Evolutionary conservation across 2,113 vertebrate species (phyloP).

Genomic region (western clawed frog (Xenopus tropicalis)): DNA sequence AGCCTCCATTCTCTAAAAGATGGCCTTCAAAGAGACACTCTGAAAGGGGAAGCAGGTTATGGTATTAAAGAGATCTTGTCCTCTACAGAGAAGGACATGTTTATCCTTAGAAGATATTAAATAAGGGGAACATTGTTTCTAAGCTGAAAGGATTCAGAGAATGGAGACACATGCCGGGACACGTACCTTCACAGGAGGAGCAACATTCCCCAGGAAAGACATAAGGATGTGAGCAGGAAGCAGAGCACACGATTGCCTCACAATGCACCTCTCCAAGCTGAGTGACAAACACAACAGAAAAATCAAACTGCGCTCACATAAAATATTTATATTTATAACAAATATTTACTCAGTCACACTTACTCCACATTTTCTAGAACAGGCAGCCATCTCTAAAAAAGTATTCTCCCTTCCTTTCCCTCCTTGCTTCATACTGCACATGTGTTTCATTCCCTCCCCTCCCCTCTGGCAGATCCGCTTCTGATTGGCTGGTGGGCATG

Average conservation of each 20-base stretch:
- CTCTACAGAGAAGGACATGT: background rate
- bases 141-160: too few relatives aligned
- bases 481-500: too few relatives aligned
- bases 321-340: too few relatives aligned
- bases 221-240: slow-evolving; percentile 46
- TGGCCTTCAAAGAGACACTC: slow-evolving; percentile 42
- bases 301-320: background rate
- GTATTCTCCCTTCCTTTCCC: too few relatives aligned
- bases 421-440: too few relatives aligned
- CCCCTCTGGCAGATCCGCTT: too few relatives aligned
- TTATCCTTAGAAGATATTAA: too few relatives aligned
- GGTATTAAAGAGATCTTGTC: background rate
- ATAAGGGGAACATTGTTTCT: too few relatives aligned
- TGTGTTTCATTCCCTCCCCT: too few relatives aligned
- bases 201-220: slow-evolving; percentile 51
- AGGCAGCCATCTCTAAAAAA: too few relatives aligned
- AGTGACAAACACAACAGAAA: background rate
- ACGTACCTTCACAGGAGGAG: slow-evolving; percentile 60
- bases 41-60: background rate
- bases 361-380: too few relatives aligned
- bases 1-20: slow-evolving; percentile 40
- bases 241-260: slow-evolving; percentile 54
- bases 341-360: too few relatives aligned
- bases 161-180: background rate
- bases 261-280: slow-evolving; percentile 73